Base-by-base conservation (phyloP, 2,797 vertebrate genomes). In the Simalia tracyae region DNA sequence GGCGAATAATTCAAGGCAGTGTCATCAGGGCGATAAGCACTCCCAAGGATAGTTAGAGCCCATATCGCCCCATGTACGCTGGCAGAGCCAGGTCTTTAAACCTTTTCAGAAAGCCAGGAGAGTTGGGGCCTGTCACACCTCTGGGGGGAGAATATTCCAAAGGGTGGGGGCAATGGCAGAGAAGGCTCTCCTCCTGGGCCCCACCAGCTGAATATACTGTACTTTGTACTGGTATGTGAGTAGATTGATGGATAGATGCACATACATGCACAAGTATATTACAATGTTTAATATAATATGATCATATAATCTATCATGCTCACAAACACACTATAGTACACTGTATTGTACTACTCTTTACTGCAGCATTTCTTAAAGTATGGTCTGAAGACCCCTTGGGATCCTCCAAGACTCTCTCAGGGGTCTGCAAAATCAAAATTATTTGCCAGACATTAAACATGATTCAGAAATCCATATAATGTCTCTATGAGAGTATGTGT, bases 111-210 rank as follows among this genome's bases (percentile, higher is more conserved):
- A 42, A 42, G 42, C 42, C 42, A 42, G 42, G 42, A 42, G 42
- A 42, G 42, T 42, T 42, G 42, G 42, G 3, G 42, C 42, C 42
- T 42, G 3, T 42, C 42, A 42, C 42, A 42, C 42, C 42, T 42
- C 42, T 42, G 42, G 42, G 42, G 36, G 42, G 42, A 42, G 42
- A 42, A 42, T 42, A 42, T 42, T 42, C 42, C 42, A 42, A 42
- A 42, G 42, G 42, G 42, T 42, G 42, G 42, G 84, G 96, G 42
- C 93, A 95, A 90, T 63, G 95, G 57, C 46, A 93, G 42, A 42
- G 42, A 42, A 42, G 2, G 42, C 42, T 42, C 2, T 42, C 42
- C 42, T 42, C 42, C 42, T 42, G 42, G 42, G 42, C 42, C 42
- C 42, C 42, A 42, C 42, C 42, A 42, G 42, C 42, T 42, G 42